These are phyloP conservation scores for Drosophila persimilis DNA, from an alignment of 1,140 invertebrate genomes.

Conservation along the genomic window DNA sequence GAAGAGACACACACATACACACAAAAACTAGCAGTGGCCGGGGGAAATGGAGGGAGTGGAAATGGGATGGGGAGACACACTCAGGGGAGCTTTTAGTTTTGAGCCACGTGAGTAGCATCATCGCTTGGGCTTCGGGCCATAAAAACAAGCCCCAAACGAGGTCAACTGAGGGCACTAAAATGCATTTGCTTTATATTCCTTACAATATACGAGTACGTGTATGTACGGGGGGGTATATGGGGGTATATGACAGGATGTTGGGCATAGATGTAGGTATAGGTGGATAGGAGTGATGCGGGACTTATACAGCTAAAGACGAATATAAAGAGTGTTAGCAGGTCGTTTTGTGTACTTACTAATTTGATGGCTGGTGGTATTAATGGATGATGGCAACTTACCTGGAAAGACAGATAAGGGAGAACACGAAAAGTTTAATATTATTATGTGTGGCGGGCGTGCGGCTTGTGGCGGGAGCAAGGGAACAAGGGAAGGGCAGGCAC, in stretches of 20 bases:
- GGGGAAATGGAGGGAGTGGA: neutral
- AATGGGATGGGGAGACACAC: constrained; percentile 9
- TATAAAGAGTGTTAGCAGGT: constrained; percentile 78
- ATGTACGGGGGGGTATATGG: neutral
- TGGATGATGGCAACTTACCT: constrained; percentile 80
- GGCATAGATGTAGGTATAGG: neutral
- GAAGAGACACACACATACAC: neutral
- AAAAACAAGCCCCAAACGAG: constrained; percentile 76
- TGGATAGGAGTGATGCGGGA: neutral
- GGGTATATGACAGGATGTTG: neutral
- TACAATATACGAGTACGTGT: constrained; percentile 3
- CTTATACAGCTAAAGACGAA: constrained; percentile 69
- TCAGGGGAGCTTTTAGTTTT: constrained; percentile 78
- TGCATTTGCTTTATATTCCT: constrained; percentile 58
- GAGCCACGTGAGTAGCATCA: constrained; percentile 78
- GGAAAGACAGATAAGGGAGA: constrained; percentile 57
- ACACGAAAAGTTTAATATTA: constrained; percentile 59
- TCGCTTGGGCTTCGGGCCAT: constrained; percentile 63
- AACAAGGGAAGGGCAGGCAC: constrained; percentile 1
- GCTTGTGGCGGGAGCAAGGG: neutral
- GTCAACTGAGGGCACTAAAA: constrained; percentile 78
- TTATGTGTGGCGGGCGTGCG: constrained; percentile 33
- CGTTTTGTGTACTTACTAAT: constrained; percentile 80
- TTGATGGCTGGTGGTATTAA: constrained; percentile 79
- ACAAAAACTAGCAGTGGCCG: constrained; percentile 33